phyloP scores from a whole-genome alignment of 2,888 invertebrate genomes.

The Zeuzera pyrina region DNA sequence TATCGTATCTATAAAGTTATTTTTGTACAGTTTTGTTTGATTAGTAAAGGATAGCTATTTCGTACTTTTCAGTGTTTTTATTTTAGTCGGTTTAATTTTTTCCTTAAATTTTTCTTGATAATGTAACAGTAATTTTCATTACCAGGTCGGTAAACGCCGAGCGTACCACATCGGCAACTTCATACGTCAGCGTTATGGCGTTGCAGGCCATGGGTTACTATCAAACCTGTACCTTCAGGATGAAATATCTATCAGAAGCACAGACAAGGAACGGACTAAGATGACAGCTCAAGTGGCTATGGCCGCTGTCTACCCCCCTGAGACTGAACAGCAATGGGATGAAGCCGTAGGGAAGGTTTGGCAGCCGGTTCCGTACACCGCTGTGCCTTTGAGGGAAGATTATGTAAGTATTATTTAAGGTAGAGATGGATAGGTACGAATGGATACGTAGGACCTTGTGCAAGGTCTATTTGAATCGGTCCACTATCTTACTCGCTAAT shows the following conservation, averaged over 20 bases:
- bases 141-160: slow-evolving; percentile 44
- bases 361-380: slow-evolving; percentile 55
- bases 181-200: slow-evolving; percentile 42
- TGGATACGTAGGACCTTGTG: too few species aligned
- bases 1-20: too few species aligned
- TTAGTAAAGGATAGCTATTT: too few species aligned
- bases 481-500: too few species aligned
- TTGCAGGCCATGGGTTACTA: slow-evolving; percentile 30
- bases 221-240: slow-evolving; percentile 42
- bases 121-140: too few species aligned
- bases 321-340: slow-evolving; percentile 53
- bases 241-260: slow-evolving; percentile 45
- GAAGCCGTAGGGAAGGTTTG: slow-evolving; percentile 49
- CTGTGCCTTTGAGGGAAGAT: slow-evolving; percentile 47
- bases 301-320: slow-evolving; percentile 54
- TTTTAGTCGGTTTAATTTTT: too few species aligned
- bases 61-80: too few species aligned
- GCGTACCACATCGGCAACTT: slow-evolving; percentile 52
- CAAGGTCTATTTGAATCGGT: too few species aligned
- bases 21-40: too few species aligned
- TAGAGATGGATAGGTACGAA: too few species aligned
- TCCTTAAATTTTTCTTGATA: too few species aligned
- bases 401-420: slow-evolving; percentile 59
- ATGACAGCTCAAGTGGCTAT: slow-evolving; percentile 56
- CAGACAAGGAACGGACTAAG: slow-evolving; percentile 60